phyloP scores from a whole-genome alignment of 2,113 vertebrate genomes.

The Vidua chalybeata region DNA sequence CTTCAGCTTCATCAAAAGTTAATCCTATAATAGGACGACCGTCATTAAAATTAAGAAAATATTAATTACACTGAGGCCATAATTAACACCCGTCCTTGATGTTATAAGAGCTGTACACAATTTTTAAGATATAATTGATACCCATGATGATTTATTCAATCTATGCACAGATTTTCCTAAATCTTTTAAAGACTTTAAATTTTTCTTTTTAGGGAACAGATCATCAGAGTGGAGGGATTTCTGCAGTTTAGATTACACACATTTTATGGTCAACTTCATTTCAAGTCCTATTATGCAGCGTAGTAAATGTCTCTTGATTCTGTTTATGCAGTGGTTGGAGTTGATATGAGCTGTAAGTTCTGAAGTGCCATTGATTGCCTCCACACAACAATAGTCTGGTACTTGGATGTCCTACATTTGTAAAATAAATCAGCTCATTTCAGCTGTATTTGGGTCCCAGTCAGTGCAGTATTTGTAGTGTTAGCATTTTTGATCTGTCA shows the following conservation, averaged over 20 bases:
- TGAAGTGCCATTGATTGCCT: background rate
- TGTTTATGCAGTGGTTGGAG: background rate
- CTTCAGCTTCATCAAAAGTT: background rate
- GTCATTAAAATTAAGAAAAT: constrained; percentile 32
- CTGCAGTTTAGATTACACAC: background rate
- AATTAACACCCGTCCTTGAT: constrained; percentile 1
- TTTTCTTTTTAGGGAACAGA: background rate
- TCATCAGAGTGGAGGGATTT: background rate
- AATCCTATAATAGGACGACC: background rate
- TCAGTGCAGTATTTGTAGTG: background rate
- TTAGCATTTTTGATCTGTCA: constrained; percentile 1
- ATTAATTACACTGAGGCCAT: background rate
- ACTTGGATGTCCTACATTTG: background rate
- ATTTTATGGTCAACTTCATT: background rate
- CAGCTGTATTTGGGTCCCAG: background rate
- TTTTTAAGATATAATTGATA: background rate
- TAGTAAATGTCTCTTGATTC: background rate
- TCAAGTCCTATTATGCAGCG: background rate
- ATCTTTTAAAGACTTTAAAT: constrained; percentile 25
- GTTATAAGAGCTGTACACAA: background rate
- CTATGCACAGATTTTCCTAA: background rate
- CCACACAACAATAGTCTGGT: background rate
- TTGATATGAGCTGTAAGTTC: background rate
- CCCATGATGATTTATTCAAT: background rate
- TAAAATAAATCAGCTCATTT: background rate